Percentiles rank a stretch among this genome's conserved stretches.
Conservation (phyloP, 1,140 invertebrate genomes). For the Hylyphantes graminicola region DNA sequence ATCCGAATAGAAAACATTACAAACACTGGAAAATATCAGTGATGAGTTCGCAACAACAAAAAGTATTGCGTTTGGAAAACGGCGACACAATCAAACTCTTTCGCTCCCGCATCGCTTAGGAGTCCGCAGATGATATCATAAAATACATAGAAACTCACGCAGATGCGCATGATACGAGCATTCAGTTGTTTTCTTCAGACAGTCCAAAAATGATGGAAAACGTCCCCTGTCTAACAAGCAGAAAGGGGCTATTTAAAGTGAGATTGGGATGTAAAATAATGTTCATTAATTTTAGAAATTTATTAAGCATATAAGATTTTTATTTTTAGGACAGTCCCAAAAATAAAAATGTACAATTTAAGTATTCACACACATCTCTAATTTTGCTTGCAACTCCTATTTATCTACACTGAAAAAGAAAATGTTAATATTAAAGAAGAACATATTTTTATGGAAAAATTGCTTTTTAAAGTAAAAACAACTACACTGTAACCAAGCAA, state of each 20-base stretch:
- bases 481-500: no score
- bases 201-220: conserved; percentile 37
- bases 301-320: no score
- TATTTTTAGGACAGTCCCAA: no score
- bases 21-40: conserved; percentile 38
- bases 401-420: no score
- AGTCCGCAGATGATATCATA: conserved; percentile 2
- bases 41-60: conserved; percentile 34
- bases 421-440: no score
- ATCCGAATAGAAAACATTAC: conserved; percentile 15
- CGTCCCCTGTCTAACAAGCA: not conserved
- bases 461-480: no score
- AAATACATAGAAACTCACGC: conserved; percentile 36
- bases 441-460: no score
- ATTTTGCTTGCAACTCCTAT: no score
- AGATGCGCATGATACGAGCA: conserved; percentile 29
- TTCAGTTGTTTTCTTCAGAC: conserved; percentile 28
- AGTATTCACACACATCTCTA: no score
- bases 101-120: not conserved
- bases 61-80: conserved; percentile 16
- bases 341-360: no score
- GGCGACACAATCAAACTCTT: conserved; percentile 36
- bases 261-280: no score
- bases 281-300: no score
- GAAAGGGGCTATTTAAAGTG: not conserved